Conservation (phyloP, 2,888 invertebrate species). For the Ormyrus labotus region DNA sequence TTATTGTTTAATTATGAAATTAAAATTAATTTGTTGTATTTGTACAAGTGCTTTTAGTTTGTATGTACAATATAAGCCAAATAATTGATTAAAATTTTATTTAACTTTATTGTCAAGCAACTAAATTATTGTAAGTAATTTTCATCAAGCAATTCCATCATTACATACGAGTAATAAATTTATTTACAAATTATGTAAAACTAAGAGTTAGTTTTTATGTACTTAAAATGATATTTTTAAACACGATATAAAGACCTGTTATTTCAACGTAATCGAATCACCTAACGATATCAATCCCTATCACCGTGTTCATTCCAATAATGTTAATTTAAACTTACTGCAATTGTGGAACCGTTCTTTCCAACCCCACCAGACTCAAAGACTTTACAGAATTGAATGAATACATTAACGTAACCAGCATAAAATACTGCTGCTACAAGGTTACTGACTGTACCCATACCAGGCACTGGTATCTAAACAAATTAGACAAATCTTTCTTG, state of each 20-base stretch:
- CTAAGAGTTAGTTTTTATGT: too few species aligned
- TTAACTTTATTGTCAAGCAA: too few species aligned
- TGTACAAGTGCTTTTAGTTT: too few species aligned
- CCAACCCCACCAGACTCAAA: slow-evolving; percentile 93
- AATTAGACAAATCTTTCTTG: slow-evolving; percentile 65
- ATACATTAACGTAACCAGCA: slow-evolving; percentile 81
- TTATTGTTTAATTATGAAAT: too few species aligned
- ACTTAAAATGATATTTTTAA: too few species aligned
- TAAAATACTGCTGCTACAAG: slow-evolving; percentile 78
- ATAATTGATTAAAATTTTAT: too few species aligned
- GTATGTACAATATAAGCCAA: too few species aligned
- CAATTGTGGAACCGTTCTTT: slow-evolving; percentile 98
- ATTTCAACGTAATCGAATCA: slow-evolving; percentile 27
- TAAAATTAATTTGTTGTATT: too few species aligned
- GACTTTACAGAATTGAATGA: slow-evolving; percentile 83
- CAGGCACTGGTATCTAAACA: slow-evolving; percentile 72
- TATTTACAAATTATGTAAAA: too few species aligned
- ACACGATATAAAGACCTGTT: background rate
- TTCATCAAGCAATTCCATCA: too few species aligned
- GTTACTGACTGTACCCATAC: slow-evolving; percentile 69
- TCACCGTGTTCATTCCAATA: slow-evolving; percentile 25
- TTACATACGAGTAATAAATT: too few species aligned
- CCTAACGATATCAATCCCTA: slow-evolving; percentile 8
- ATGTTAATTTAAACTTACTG: slow-evolving; percentile 84
- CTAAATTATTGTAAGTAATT: too few species aligned